Evolutionary conservation across 2,113 vertebrate species (phyloP).

Genomic region (Pteruthius melanotis): DNA sequence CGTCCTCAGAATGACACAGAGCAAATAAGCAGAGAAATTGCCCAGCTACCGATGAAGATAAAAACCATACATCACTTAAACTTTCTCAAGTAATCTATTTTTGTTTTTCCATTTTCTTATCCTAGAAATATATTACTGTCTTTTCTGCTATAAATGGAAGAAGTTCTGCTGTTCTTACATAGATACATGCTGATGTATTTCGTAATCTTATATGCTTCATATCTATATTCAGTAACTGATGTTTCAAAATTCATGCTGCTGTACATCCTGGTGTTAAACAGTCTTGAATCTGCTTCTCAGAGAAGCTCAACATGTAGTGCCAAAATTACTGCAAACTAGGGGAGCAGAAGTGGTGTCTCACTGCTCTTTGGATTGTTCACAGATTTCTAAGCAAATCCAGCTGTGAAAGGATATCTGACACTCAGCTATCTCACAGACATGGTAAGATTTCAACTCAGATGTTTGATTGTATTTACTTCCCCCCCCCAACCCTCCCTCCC

Average conservation of each 20-base stretch:
- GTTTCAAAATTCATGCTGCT: not conserved
- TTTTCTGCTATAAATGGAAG: conserved; percentile 28
- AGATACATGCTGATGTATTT: conserved; percentile 9
- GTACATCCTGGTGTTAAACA: not conserved
- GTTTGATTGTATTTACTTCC: not conserved
- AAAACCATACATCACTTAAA: not conserved
- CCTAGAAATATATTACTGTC: not conserved
- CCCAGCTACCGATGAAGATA: not conserved
- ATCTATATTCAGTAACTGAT: conserved; percentile 10
- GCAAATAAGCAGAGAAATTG: not conserved
- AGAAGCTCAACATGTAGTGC: not conserved
- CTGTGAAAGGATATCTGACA: not conserved
- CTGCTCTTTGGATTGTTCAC: not conserved
- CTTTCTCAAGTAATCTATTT: not conserved
- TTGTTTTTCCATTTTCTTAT: not conserved
- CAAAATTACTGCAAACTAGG: not conserved
- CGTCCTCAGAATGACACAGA: not conserved
- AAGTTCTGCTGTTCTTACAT: not conserved
- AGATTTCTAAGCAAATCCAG: conserved; percentile 7
- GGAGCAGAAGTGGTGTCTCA: not conserved
- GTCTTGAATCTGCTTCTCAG: not conserved
- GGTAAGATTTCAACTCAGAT: not conserved
- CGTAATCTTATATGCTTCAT: not conserved
- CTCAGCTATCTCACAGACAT: not conserved
- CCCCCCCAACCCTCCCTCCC: too few species aligned